phyloP scores from a whole-genome alignment of 2,888 invertebrate genomes.

The Patella pellucida region DNA sequence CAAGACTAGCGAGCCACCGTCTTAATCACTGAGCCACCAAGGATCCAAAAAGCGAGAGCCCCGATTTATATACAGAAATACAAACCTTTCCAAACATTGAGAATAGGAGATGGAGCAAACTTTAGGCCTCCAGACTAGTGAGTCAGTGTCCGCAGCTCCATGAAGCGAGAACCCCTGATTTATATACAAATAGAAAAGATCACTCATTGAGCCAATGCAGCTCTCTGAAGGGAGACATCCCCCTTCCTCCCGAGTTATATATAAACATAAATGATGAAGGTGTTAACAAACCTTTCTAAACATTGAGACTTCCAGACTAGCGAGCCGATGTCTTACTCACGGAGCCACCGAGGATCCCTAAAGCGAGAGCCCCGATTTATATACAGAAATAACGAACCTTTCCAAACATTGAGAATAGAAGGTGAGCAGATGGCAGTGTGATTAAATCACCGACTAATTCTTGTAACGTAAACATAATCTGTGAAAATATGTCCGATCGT shows the following conservation, averaged over 20 bases:
- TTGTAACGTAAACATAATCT: constrained; percentile 80
- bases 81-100: constrained; percentile 89
- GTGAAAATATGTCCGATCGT: constrained; percentile 84
- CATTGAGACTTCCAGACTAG: no score
- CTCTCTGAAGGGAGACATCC: no score
- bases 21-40: no score
- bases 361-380: background rate
- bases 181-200: background rate
- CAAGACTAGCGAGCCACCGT: no score
- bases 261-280: no score
- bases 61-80: background rate
- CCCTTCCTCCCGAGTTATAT: no score
- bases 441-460: constrained; percentile 79
- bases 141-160: no score
- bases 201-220: no score
- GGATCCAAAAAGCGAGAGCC: background rate
- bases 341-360: background rate
- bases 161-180: background rate
- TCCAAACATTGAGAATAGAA: constrained; percentile 88
- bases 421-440: constrained; percentile 81
- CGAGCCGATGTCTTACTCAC: no score
- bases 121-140: no score
- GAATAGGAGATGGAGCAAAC: constrained; percentile 84
- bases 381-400: constrained; percentile 76
- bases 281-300: no score